Base-by-base conservation (phyloP, 2,888 invertebrate genomes). In the Nomada hirtipes region DNA sequence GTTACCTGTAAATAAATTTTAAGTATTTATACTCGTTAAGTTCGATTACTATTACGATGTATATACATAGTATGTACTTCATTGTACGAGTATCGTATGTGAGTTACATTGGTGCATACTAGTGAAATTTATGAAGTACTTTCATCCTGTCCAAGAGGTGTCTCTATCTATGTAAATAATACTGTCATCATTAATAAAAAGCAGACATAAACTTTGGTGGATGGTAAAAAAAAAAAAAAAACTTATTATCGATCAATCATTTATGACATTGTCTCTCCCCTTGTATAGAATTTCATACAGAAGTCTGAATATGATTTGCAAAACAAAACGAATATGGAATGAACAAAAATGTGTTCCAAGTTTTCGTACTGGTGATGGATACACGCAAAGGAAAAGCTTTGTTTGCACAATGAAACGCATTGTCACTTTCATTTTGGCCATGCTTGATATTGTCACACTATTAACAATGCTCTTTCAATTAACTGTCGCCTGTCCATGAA, bases 221-320 rank as follows among this genome's bases (percentile, higher is more conserved):
- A 83, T 88, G 89, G 89, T 89, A 86, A 82, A 83, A 79, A 71
- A 77, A 70, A 89, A 86, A 82, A 82, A 79, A 71, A 77, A 70
- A 72, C 61, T 61, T 84, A 57, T 79, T 84, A 71, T 77, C 68
- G 74, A 74, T 79, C 84, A 71, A 72, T 79, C 73, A 82, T 78
- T 68, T 79, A 63, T 81, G 85, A 82, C 81, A 85, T 89, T 92
- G 92, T 92, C 92, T 92, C 92, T 92, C 92, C 91, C 92, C 91
- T 87, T 84, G 76, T 52, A 71, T 73, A 85, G n/a, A 73, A 75
- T 81, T 86, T 82, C 60, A 79, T 65, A 77, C 68, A 81, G 63
- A 82, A 70, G 55, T 76, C 76, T 68, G 63, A 82, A 60, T 57
- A 74, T 67, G 78, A 68, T 29, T 69, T 81, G 42, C 53, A 81